Conservation (phyloP, 2,797 vertebrate genomes). For the Varecia variegata region DNA sequence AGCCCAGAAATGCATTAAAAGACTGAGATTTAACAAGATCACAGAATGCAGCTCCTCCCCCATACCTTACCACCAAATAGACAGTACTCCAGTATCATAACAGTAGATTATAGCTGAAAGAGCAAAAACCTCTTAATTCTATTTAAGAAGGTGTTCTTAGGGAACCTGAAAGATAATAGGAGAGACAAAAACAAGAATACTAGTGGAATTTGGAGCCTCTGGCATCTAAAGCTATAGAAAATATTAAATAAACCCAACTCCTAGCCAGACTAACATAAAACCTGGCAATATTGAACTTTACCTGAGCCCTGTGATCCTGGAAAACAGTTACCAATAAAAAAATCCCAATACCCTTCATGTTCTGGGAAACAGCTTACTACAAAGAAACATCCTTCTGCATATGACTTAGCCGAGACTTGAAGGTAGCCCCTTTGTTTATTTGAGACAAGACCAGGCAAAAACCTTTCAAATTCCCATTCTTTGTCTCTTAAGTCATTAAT, state of each 20-base stretch:
- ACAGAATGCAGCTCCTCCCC: neutral
- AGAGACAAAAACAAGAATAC: neutral
- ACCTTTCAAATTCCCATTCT: neutral
- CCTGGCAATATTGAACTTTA: neutral
- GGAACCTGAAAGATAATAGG: neutral
- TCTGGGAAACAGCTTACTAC: neutral
- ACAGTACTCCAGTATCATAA: neutral
- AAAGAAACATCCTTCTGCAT: neutral
- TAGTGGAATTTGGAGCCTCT: neutral
- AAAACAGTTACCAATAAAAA: neutral
- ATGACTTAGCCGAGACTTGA: neutral
- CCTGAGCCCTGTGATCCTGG: neutral
- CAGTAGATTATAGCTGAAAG: neutral
- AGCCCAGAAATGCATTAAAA: neutral
- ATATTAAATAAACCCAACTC: neutral
- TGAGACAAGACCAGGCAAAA: neutral
- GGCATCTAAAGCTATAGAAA: neutral
- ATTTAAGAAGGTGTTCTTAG: neutral
- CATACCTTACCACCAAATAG: neutral
- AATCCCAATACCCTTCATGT: neutral
- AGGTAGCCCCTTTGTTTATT: neutral
- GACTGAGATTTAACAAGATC: neutral
- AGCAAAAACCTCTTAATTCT: neutral
- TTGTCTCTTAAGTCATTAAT: neutral
- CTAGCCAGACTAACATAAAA: neutral